A percentile compares a stretch with the other conserved stretches of the same genome.
Evolutionary conservation across 2,113 vertebrate species (phyloP).

Genomic region (Rynchops niger): DNA sequence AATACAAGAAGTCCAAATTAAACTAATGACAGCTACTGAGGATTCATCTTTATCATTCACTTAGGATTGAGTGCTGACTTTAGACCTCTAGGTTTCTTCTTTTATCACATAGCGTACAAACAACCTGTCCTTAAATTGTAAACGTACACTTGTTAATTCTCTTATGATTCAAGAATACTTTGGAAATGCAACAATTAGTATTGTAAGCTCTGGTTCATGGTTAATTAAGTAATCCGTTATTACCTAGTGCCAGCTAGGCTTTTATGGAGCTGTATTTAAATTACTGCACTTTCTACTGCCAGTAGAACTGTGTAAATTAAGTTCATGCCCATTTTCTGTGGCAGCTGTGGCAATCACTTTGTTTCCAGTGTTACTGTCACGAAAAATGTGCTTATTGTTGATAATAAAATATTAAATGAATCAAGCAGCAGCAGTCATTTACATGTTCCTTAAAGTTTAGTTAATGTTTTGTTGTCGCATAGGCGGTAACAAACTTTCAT

Average conservation of each 20-base stretch:
- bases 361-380: not conserved
- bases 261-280: not conserved
- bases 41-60: not conserved
- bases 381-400: not conserved
- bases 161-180: not conserved
- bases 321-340: not conserved
- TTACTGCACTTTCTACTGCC: not conserved
- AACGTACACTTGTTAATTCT: not conserved
- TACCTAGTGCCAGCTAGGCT: not conserved
- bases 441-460: not conserved
- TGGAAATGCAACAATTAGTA: not conserved
- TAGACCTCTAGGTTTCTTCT: not conserved
- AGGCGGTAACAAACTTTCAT: not conserved
- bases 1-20: not conserved
- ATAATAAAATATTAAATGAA: constrained; percentile 12
- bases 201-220: not conserved
- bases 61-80: not conserved
- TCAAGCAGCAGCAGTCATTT: not conserved
- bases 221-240: not conserved
- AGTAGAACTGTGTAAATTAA: not conserved
- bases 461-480: not conserved
- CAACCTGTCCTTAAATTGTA: not conserved
- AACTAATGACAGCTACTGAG: not conserved
- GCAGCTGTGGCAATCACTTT: not conserved
- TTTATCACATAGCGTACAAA: not conserved